A percentile compares a stretch with the other conserved stretches of the same genome.
Conservation (phyloP, 2,888 invertebrate species). For the Epinotia demarniana region DNA sequence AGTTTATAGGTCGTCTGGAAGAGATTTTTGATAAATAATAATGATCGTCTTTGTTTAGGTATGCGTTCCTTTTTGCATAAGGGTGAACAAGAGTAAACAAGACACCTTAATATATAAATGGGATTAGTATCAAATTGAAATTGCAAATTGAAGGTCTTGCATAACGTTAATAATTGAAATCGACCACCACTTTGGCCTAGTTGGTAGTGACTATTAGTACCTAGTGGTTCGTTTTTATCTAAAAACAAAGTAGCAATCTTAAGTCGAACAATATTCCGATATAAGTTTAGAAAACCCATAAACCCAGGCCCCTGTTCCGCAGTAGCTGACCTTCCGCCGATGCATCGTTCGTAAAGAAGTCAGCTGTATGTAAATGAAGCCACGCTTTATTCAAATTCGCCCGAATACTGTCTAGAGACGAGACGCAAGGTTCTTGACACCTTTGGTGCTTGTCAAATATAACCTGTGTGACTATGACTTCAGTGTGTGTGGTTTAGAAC, state of each 20-base stretch:
- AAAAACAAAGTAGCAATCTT: background rate
- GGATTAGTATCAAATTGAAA: too few species aligned
- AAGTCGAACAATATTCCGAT: background rate
- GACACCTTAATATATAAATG: too few species aligned
- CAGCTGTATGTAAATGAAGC: conserved; percentile 45
- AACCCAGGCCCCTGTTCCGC: background rate
- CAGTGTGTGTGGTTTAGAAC: background rate
- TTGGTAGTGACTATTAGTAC: too few species aligned
- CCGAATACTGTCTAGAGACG: conserved; percentile 26
- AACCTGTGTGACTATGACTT: background rate
- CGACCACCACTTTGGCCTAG: too few species aligned
- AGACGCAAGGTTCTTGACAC: conserved; percentile 40
- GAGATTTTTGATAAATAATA: too few species aligned
- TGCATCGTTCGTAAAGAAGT: conserved; percentile 41
- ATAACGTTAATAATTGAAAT: too few species aligned
- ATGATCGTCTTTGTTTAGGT: too few species aligned
- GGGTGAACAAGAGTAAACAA: too few species aligned
- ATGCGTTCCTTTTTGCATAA: too few species aligned
- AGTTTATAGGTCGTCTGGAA: too few species aligned
- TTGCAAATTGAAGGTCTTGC: too few species aligned
- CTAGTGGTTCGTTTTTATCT: too few species aligned
- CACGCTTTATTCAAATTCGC: conserved; percentile 44
- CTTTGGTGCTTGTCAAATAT: background rate
- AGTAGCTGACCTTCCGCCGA: conserved; percentile 35
- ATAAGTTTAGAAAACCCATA: background rate